These are phyloP conservation scores for Stegodyphus mimosarum DNA, from an alignment of 1,140 invertebrate species.

Conservation along the genomic window DNA sequence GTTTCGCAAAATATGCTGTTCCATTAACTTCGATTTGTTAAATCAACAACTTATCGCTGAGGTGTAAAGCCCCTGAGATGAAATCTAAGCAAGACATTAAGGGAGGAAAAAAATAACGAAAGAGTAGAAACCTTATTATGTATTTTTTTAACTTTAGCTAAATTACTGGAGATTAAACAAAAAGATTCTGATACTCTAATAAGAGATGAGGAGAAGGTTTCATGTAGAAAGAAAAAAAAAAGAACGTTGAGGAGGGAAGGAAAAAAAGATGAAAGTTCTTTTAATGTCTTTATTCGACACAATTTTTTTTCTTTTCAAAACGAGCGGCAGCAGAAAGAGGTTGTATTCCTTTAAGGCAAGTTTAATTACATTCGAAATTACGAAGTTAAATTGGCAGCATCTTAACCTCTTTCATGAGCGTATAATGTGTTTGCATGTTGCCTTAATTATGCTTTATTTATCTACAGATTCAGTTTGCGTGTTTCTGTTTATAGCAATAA, in stretches of 20 bases:
- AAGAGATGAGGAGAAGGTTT: slow-evolving; percentile 13
- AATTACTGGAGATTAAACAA: slow-evolving; percentile 27
- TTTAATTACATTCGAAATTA: slow-evolving; percentile 53
- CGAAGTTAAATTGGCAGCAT: slow-evolving; percentile 37
- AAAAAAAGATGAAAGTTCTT: too few relatives aligned
- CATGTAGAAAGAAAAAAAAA: neutral
- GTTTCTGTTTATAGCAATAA: too few relatives aligned
- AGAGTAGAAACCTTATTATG: too few relatives aligned
- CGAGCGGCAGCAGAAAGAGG: too few relatives aligned
- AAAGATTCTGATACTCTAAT: neutral
- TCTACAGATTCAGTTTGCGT: neutral
- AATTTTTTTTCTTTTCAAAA: too few relatives aligned
- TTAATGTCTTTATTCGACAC: too few relatives aligned
- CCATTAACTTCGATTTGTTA: slow-evolving; percentile 56
- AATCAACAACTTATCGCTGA: slow-evolving; percentile 48
- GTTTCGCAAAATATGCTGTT: slow-evolving; percentile 31
- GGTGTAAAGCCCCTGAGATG: slow-evolving; percentile 32
- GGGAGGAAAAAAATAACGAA: too few relatives aligned
- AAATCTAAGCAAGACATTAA: slow-evolving; percentile 44
- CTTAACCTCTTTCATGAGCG: slow-evolving; percentile 18
- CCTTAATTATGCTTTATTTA: slow-evolving; percentile 30
- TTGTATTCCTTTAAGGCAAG: neutral
- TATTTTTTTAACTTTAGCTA: too few relatives aligned
- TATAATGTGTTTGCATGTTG: neutral
- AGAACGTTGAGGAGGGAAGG: too few relatives aligned